phyloP scores from a whole-genome alignment of 2,888 invertebrate species.

The Panopea generosa region DNA sequence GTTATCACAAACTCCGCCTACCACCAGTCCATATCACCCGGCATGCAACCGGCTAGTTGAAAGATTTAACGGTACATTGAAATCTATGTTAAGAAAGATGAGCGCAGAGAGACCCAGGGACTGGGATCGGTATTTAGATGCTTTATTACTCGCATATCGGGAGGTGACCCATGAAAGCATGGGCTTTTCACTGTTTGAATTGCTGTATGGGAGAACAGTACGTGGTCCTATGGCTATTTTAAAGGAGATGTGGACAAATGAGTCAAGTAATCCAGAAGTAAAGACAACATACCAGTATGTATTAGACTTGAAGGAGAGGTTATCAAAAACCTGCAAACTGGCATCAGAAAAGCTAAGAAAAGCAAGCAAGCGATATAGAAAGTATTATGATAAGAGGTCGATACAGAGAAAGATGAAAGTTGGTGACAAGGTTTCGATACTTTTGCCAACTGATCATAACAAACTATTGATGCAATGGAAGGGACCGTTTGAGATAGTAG shows the following conservation, averaged over 20 bases:
- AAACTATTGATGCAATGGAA: constrained; percentile 49
- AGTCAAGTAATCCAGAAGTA: constrained; percentile 7
- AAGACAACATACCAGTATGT: constrained; percentile 57
- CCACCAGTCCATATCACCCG: constrained; percentile 2
- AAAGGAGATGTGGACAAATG: constrained; percentile 23
- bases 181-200: constrained; percentile 50
- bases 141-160: constrained; percentile 56
- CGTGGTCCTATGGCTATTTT: constrained; percentile 37
- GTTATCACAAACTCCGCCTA: neutral
- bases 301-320: constrained; percentile 40
- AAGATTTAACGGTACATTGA: constrained; percentile 60
- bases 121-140: constrained; percentile 58
- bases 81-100: constrained; percentile 56
- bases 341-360: constrained; percentile 22
- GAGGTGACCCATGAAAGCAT: constrained; percentile 48
- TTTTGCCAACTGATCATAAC: constrained; percentile 58
- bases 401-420: constrained; percentile 16
- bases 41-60: constrained; percentile 52
- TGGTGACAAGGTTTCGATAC: constrained; percentile 53
- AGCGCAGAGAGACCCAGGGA: constrained; percentile 40
- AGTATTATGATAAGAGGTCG: constrained; percentile 45
- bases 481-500: constrained; percentile 34
- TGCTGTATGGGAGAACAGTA: constrained; percentile 44
- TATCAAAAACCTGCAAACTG: constrained; percentile 46
- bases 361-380: constrained; percentile 20